Conservation (phyloP, 2,888 invertebrate genomes). For the Drosophila kuntzei region DNA sequence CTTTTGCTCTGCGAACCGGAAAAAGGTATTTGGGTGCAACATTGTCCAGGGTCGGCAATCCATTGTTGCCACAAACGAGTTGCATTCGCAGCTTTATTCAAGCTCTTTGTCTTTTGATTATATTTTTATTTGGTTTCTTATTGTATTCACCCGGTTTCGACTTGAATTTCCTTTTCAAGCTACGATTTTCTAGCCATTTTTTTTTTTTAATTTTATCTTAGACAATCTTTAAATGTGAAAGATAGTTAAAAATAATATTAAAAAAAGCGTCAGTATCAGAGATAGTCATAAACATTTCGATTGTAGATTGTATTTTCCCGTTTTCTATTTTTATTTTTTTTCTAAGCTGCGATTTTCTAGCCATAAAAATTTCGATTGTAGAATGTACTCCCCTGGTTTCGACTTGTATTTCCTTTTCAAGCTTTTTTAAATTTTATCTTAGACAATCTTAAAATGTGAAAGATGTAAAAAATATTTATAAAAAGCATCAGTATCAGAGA, state of each 20-base stretch:
- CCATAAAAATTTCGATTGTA: background rate
- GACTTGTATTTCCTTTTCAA: background rate
- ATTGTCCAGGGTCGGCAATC: slow-evolving; percentile 15
- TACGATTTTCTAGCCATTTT: too few species aligned
- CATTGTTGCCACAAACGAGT: slow-evolving; percentile 5
- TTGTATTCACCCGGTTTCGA: background rate
- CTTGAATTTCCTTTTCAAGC: background rate
- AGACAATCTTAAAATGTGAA: background rate
- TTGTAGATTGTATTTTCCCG: too few species aligned
- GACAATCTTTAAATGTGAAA: background rate
- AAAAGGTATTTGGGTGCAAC: slow-evolving; percentile 12
- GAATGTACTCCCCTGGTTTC: background rate
- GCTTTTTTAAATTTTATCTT: background rate
- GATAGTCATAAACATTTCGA: background rate
- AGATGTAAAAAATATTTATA: background rate
- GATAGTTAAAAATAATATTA: background rate
- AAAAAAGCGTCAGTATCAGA: background rate
- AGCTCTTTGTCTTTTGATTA: background rate
- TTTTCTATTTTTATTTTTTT: too few species aligned
- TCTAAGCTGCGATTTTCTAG: too few species aligned
- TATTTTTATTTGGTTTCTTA: background rate
- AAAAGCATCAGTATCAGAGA: background rate
- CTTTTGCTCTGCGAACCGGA: slow-evolving; percentile 3
- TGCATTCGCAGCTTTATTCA: background rate
- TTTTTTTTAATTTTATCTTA: too few species aligned